phyloP scores from a whole-genome alignment of 2,888 invertebrate genomes.

The Amiota communis region DNA sequence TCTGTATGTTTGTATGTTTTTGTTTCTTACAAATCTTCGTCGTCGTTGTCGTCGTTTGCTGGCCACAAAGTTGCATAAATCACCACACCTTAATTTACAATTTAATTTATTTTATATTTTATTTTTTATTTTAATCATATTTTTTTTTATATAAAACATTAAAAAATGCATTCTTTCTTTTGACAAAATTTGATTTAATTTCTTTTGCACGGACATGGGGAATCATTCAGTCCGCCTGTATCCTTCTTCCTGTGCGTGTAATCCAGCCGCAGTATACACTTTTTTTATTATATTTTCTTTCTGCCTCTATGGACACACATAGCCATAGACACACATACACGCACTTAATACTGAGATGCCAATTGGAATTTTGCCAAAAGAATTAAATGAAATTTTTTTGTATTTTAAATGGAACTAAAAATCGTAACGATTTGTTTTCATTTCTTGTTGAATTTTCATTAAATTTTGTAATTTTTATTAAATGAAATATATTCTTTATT shows the following conservation, averaged over 20 bases:
- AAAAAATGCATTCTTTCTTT: not conserved
- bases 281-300: constrained; percentile 32
- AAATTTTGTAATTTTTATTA: constrained; percentile 14
- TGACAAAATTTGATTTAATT: not conserved
- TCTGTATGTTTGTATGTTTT: constrained; percentile 27
- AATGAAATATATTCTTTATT: not conserved
- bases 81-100: constrained; percentile 71
- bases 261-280: constrained; percentile 42
- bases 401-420: not conserved
- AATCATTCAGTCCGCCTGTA: not conserved
- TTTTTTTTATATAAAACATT: not conserved
- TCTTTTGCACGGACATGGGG: not conserved
- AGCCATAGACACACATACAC: not conserved
- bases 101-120: constrained; percentile 38
- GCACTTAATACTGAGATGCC: constrained; percentile 4
- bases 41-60: constrained; percentile 29
- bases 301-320: not conserved
- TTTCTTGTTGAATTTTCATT: constrained; percentile 41
- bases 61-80: constrained; percentile 68
- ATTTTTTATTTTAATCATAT: not conserved
- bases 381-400: not conserved
- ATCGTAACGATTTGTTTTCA: not conserved
- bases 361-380: constrained; percentile 6
- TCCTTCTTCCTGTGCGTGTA: not conserved
- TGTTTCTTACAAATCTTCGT: not conserved